Base-by-base conservation (phyloP, 1,140 invertebrate species). In the Formica exsecta region DNA sequence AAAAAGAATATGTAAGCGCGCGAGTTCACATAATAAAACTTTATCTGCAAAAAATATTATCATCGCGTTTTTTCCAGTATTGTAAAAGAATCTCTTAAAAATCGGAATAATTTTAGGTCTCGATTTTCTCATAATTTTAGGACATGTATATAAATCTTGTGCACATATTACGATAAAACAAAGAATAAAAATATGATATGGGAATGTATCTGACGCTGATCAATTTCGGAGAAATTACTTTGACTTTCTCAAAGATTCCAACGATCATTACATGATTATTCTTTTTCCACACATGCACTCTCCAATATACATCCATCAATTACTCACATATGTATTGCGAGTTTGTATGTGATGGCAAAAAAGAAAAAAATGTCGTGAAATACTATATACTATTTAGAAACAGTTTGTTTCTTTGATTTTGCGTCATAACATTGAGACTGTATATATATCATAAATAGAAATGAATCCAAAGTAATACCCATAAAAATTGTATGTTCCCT, bases 351-450 rank as follows among this genome's bases (percentile, higher is more conserved):
- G 74, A 92, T 91, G 91, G 86, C 86, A 90, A 90, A 92, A 62
- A 79, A 76, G 68, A 9, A 36, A 92, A 90, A 89, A 59, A 89
- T 89, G 51, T 75, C 86, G 83, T 92, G 92, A 92, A 91, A 90
- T 71, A 88, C 76, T 91, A 91, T 87, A 91, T 79, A 73, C 86
- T 90, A 91, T 81, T 89, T 93, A 91, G 88, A 92, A 88, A 86
- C 83, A 65, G 80, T 85, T 86, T 84, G 61, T 87, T 85, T 75
- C 86, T 93, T 94, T 94, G 92, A 94, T 94, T 94, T 92, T 93
- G 87, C 70, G 74, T 91, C 91, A 80, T 90, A 85, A 88, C 70
- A 92, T 91, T 93, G 90, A 94, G 91, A 93, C 90, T 89, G 76
- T 66, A 86, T 79, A 80, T 91, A 85, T 51, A 51, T 51, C 75